Conservation (phyloP, 2,888 invertebrate species). For the Synanthedon andrenaeformis region DNA sequence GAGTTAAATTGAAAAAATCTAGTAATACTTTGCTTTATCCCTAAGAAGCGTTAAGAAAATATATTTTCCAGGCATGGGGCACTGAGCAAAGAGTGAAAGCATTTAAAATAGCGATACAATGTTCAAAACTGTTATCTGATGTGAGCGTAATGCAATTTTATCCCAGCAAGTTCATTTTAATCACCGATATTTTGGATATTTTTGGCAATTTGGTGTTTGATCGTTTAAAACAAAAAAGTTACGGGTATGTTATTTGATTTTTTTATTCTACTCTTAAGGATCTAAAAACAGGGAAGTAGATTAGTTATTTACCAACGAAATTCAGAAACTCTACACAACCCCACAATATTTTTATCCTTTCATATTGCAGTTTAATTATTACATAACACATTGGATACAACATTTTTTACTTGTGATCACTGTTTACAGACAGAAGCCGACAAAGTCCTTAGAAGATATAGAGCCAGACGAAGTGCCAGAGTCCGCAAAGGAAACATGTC, state of each 20-base stretch:
- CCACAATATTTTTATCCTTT: neutral
- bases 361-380: too few species aligned
- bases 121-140: constrained; percentile 92
- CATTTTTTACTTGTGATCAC: too few species aligned
- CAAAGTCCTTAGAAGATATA: constrained; percentile 58
- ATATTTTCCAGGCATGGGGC: constrained; percentile 82
- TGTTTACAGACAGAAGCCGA: constrained; percentile 21
- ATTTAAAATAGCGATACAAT: constrained; percentile 96
- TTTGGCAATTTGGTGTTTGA: constrained; percentile 93
- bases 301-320: neutral
- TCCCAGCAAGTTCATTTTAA: constrained; percentile 96
- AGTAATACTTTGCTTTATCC: too few species aligned
- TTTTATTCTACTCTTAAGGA: neutral
- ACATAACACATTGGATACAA: too few species aligned
- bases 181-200: constrained; percentile 95
- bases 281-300: constrained; percentile 8
- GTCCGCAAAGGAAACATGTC: constrained; percentile 93
- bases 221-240: constrained; percentile 79
- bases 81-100: constrained; percentile 95
- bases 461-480: constrained; percentile 85
- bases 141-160: constrained; percentile 93
- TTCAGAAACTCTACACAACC: constrained; percentile 3
- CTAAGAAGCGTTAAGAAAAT: too few species aligned
- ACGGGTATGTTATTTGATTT: constrained; percentile 31
- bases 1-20: too few species aligned